Conservation (phyloP, 2,113 vertebrate genomes). For the Albula goreensis region DNA sequence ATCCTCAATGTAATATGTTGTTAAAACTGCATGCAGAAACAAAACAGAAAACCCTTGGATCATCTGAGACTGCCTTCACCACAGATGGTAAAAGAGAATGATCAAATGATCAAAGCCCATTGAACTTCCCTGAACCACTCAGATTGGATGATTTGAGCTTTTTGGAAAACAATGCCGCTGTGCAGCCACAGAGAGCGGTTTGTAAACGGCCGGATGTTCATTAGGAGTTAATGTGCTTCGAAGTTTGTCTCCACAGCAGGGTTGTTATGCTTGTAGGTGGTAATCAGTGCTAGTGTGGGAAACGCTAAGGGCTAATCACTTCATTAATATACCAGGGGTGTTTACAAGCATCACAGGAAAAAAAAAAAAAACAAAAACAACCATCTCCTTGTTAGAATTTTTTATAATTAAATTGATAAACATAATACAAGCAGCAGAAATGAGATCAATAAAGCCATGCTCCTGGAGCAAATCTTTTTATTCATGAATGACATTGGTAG, state of each 20-base stretch:
- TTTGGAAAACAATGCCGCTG: conserved; percentile 69
- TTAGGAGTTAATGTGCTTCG: conserved; percentile 59
- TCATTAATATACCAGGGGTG: conserved; percentile 62
- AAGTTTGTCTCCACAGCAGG: conserved; percentile 65
- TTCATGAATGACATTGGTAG: conserved; percentile 19
- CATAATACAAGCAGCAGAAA: conserved; percentile 36
- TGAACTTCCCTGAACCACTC: neutral
- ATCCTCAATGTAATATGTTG: neutral
- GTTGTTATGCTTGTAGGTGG: conserved; percentile 59
- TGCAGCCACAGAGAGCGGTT: conserved; percentile 60
- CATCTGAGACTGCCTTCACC: neutral
- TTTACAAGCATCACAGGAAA: conserved; percentile 55
- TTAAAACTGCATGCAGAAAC: neutral
- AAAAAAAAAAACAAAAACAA: neutral
- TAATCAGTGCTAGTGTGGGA: conserved; percentile 69
- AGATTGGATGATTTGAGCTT: neutral
- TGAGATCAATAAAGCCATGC: conserved; percentile 39
- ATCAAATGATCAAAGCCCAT: neutral
- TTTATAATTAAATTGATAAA: neutral
- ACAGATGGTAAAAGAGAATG: neutral
- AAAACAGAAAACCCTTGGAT: neutral
- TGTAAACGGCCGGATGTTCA: conserved; percentile 57
- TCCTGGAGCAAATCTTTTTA: conserved; percentile 34
- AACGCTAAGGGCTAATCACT: conserved; percentile 72
- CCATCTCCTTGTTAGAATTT: conserved; percentile 27